Conservation (phyloP, 2,113 vertebrate genomes). For the Leucoraja erinaceus region DNA sequence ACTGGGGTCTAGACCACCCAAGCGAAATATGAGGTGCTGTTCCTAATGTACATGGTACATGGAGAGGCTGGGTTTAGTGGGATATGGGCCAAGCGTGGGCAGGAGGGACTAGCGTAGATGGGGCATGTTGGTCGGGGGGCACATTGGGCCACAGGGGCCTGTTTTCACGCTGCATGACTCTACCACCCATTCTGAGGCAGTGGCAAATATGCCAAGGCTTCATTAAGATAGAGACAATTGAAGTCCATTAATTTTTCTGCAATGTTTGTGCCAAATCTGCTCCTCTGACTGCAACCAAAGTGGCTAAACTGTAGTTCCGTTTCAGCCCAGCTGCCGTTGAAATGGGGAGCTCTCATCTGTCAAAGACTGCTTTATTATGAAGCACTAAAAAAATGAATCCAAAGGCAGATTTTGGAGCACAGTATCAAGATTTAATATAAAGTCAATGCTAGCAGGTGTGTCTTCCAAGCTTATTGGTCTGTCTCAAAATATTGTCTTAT, state of each 20-base stretch:
- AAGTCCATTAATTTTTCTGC: background rate
- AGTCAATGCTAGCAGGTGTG: background rate
- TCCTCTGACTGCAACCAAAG: background rate
- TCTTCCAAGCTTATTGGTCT: background rate
- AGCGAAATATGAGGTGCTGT: too few relatives aligned
- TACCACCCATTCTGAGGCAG: background rate
- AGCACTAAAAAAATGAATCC: background rate
- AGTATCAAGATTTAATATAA: background rate
- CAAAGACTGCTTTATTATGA: background rate
- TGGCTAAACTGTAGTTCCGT: background rate
- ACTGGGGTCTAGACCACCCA: too few relatives aligned
- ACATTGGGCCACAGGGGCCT: too few relatives aligned
- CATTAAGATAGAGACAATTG: background rate
- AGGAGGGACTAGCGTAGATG: too few relatives aligned
- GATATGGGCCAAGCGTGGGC: too few relatives aligned
- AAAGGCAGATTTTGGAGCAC: background rate
- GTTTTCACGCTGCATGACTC: too few relatives aligned
- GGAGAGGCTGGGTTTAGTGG: too few relatives aligned
- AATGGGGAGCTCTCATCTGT: background rate
- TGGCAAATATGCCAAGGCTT: too few relatives aligned
- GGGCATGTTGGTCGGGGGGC: too few relatives aligned
- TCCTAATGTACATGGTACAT: too few relatives aligned
- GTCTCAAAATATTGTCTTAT: background rate
- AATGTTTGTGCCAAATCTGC: background rate
- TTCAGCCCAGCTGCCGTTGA: background rate